Conservation (phyloP, 1,140 invertebrate species). For the Conus ventricosus region DNA sequence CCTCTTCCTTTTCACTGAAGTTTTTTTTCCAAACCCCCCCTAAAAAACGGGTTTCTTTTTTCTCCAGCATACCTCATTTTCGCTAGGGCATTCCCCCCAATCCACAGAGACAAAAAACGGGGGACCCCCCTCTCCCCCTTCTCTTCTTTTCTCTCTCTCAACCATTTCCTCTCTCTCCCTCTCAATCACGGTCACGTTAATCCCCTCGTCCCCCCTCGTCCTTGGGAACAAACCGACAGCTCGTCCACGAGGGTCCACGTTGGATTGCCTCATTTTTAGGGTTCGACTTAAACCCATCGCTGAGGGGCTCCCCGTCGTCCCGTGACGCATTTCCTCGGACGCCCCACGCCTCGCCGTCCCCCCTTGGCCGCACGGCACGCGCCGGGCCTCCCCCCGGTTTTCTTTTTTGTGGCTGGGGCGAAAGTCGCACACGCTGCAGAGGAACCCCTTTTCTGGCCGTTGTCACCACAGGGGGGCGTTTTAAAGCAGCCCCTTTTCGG, state of each 20-base stretch:
- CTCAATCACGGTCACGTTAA: constrained; percentile 50
- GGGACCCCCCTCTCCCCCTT: no score
- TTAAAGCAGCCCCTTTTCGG: constrained; percentile 74
- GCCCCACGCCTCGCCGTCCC: constrained; percentile 35
- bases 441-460: constrained; percentile 74
- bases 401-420: constrained; percentile 76
- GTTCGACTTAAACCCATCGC: constrained; percentile 31
- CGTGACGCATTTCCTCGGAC: neutral
- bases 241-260: constrained; percentile 37
- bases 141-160: no score
- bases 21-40: no score
- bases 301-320: constrained; percentile 10
- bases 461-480: constrained; percentile 75
- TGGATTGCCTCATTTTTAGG: constrained; percentile 9
- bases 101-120: no score
- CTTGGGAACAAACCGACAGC: constrained; percentile 48
- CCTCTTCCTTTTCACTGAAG: no score
- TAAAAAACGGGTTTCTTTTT: no score
- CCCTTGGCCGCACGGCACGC: constrained; percentile 61
- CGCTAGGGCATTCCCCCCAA: no score
- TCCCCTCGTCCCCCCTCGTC: constrained; percentile 51
- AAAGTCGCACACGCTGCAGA: constrained; percentile 75
- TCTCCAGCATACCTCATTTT: no score
- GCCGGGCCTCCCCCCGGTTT: constrained; percentile 75
- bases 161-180: no score